phyloP scores from a whole-genome alignment of 1,140 invertebrate species.

The Zaprionus kolodkinae region DNA sequence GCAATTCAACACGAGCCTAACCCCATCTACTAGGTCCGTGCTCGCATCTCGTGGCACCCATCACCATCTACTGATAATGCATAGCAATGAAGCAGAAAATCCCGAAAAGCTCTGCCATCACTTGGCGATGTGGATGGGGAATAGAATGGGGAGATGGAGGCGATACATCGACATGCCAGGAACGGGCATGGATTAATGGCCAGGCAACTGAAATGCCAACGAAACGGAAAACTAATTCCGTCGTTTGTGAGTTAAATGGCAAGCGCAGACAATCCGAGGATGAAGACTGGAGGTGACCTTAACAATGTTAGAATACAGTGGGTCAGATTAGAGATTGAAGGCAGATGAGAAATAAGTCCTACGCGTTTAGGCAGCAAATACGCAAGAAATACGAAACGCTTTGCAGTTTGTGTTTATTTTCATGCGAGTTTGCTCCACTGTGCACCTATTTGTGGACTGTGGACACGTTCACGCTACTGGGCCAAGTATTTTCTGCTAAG shows the following conservation, averaged over 20 bases:
- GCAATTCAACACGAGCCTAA: conserved; percentile 68
- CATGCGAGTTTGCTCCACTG: conserved; percentile 37
- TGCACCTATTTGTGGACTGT: conserved; percentile 34
- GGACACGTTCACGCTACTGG: conserved; percentile 56
- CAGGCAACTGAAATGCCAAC: conserved; percentile 67
- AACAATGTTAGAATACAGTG: conserved; percentile 50
- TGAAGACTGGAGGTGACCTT: conserved; percentile 28
- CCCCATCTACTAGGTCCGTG: conserved; percentile 46
- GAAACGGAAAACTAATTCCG: conserved; percentile 80
- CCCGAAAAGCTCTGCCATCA: conserved; percentile 74
- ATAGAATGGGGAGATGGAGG: neutral
- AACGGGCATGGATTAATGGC: conserved; percentile 62
- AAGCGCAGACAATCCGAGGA: conserved; percentile 29
- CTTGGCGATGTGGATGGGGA: conserved; percentile 12
- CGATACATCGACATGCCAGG: neutral
- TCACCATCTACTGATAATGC: conserved; percentile 50
- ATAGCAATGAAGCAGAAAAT: conserved; percentile 80
- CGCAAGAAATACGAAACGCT: neutral
- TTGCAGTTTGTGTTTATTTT: neutral
- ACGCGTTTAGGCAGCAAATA: too few relatives aligned
- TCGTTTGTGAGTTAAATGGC: conserved; percentile 74
- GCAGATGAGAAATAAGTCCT: too few relatives aligned
- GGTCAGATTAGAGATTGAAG: neutral
- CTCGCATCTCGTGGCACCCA: neutral
- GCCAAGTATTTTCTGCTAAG: conserved; percentile 52